These are phyloP conservation scores for Nothura maculosa DNA, from an alignment of 2,797 vertebrate species.

Conservation along the genomic window DNA sequence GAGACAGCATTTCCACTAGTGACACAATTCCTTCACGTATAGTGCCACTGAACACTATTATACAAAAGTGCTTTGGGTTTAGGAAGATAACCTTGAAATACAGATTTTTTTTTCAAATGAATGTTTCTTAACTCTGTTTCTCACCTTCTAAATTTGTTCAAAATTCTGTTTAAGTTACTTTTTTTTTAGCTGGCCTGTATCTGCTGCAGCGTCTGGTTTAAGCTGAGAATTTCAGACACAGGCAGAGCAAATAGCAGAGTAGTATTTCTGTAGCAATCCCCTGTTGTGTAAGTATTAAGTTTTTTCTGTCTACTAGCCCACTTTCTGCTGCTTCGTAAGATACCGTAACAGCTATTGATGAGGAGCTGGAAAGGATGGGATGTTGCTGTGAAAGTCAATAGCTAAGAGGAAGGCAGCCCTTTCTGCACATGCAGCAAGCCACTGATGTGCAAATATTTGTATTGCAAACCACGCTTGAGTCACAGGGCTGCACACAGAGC, in stretches of 20 bases:
- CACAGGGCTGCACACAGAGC: neutral
- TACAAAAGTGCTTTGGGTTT: rapidly evolving
- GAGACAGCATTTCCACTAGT: rapidly evolving
- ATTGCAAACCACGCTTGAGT: neutral
- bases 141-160: neutral
- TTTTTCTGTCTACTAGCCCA: neutral
- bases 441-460: too few species aligned
- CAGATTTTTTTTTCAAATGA: neutral
- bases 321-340: neutral
- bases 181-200: neutral
- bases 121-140: neutral
- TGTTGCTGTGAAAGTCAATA: neutral
- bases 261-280: neutral
- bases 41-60: neutral
- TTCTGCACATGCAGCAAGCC: too few species aligned
- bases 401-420: neutral
- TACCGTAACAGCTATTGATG: neutral
- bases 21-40: rapidly evolving
- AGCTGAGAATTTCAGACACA: neutral
- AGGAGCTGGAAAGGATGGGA: neutral
- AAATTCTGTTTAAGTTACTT: neutral
- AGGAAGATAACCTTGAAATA: neutral
- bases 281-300: neutral
- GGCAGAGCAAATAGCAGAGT: neutral
- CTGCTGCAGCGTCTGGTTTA: neutral